A percentile compares a stretch with the other conserved stretches of the same genome.
Evolutionary conservation across 2,797 vertebrate genomes (phyloP).

Genomic region (Halcyon badia): DNA sequence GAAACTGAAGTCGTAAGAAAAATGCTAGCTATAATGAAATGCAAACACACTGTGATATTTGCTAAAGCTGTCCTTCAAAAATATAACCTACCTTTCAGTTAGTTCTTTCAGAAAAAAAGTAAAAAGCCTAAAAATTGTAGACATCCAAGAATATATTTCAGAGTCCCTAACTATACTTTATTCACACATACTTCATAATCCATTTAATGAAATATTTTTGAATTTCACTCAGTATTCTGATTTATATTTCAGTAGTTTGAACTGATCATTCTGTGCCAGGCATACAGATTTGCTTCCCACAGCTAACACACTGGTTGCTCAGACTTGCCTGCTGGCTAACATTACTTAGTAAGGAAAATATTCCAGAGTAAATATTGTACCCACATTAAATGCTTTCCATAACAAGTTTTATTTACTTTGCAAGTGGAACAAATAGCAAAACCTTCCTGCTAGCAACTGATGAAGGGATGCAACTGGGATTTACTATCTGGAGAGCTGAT

Average conservation of each 20-base stretch:
- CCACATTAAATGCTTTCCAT: not conserved
- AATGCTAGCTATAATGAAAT: not conserved
- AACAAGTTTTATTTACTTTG: constrained; percentile 44
- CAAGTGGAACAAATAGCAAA: constrained; percentile 19
- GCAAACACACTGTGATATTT: not conserved
- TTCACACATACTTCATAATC: not conserved
- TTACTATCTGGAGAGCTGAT: not conserved
- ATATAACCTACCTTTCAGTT: not conserved
- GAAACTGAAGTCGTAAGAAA: not conserved
- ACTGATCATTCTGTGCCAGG: not conserved
- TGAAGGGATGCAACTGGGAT: constrained; percentile 3
- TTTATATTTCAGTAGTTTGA: constrained; percentile 36
- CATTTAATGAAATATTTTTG: constrained; percentile 9
- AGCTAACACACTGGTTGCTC: not conserved
- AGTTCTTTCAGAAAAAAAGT: not conserved
- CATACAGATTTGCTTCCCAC: not conserved
- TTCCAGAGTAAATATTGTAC: constrained; percentile 24
- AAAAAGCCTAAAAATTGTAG: not conserved
- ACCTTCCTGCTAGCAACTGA: constrained; percentile 2
- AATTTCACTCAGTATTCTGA: not conserved
- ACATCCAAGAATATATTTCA: not conserved
- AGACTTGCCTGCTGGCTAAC: constrained; percentile 14
- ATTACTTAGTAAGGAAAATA: constrained; percentile 5
- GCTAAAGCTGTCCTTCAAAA: not conserved
- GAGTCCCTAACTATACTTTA: not conserved